Base-by-base conservation (phyloP, 2,888 invertebrate species). In the Hemicrepidius hirtus region DNA sequence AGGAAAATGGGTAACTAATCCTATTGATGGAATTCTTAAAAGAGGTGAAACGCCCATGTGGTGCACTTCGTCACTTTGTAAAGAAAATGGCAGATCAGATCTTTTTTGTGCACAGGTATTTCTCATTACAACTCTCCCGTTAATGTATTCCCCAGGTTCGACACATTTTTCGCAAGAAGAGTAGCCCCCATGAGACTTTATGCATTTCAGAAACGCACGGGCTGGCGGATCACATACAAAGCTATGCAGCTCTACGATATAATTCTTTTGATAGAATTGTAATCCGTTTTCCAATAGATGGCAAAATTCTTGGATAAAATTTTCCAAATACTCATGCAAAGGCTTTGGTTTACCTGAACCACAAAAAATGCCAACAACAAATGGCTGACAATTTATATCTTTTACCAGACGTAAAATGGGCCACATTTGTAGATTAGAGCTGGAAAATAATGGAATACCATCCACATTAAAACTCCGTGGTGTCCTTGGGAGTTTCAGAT, bases 211-310 rank as follows among this genome's bases (percentile, higher is more conserved):
- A 55, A 28, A 71, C 28, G 74, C 55, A 13, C 67, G 24, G 9
- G 73, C 73, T 35, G 69, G 66, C n/a, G 67, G 59, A 32, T 74
- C 71, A 53, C 69, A 63, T 20, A n/a, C n/a, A 46, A 41, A 70
- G 41, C 3, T 40, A 35, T 46, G 32, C 10, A 70, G 20, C 16
- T 16, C n/a, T 21, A 55, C 44, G 9, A 13, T 40, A 55, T 37
- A 46, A 57, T 7, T 28, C 32, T 67, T 59, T 28, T 28, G 18
- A 32, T n/a, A 16, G 59, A 55, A 28, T 18, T 12, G 5, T 12
- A 59, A 44, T 9, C 32, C 59, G 5, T 59, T 28, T 21, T 66
- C 16, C 10, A 57, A 18, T 59, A 67, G 12, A 18, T 12, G 1
- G 28, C 7, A 10, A 6, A 67, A 20, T 28, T 67, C 67, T n/a